Base-by-base conservation (phyloP, 2,113 vertebrate species). In the Picathartes gymnocephalus region DNA sequence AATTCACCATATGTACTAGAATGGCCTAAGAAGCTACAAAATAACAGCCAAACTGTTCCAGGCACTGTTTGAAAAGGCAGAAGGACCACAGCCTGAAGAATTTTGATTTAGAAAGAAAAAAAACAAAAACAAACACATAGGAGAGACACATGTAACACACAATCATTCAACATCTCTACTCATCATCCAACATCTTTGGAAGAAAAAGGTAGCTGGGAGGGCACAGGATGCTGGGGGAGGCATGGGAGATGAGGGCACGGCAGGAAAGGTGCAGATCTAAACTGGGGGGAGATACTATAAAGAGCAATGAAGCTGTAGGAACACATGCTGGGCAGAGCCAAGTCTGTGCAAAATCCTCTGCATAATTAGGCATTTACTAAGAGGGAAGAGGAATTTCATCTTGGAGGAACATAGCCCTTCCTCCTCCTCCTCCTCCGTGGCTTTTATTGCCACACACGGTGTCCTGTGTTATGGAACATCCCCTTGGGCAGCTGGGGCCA, bases 41-140 rank as follows among this genome's bases (percentile, higher is more conserved):
- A 47, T 39, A 86, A 81, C 33, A 71, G 47, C 2, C 51, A 78
- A 37, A 68, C 27, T 54, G 3, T 68, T 74, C 27, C 23, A 79
- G 40, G 19, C 19, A 47, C 7, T 73, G 24, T 73, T 78, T 57
- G 58, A 70, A 81, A 47, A 54, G 10, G 35, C 18, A 74, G 51
- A 66, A 74, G 39, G 64, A 45, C 22, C 44, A 13, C 9, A 64
- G 39, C 20, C 22, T 44, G 11, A 65, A 88, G 15, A 82, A 37
- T 13, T 76, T 58, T 60, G 21, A 77, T 8, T 65, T 57, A 22
- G 31, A 78, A 39, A 35, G 7, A 35, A 25, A 5, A 30, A 28
- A 39, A 27, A 22, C 31, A 6, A 1, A 39, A 39, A 39, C 39
- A 0, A 5, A 1, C 12, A 7, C 13, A 7, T 11, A 3, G 2